Conservation (phyloP, 2,888 invertebrate genomes). For the Cheilosia scutellata region DNA sequence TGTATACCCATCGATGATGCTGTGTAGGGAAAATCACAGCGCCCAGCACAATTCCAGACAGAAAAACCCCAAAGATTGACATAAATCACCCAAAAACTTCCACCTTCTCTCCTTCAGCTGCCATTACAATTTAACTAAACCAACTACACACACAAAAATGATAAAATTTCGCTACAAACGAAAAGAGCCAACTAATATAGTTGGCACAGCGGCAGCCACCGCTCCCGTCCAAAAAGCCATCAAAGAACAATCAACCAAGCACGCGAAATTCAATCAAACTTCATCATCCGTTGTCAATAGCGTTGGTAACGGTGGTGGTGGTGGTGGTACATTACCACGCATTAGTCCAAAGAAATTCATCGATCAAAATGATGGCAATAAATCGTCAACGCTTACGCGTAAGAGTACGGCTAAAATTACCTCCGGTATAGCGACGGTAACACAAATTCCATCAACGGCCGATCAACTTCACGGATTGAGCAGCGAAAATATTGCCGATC, state of each 20-base stretch:
- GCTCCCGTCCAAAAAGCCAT: conserved; percentile 62
- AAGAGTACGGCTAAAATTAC: conserved; percentile 63
- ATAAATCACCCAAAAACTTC: not conserved
- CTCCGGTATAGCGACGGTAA: conserved; percentile 70
- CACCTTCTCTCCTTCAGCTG: conserved; percentile 4
- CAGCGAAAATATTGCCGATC: conserved; percentile 77
- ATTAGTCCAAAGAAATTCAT: conserved; percentile 81
- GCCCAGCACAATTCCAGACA: not conserved
- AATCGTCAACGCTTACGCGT: conserved; percentile 81
- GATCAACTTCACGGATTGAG: conserved; percentile 62
- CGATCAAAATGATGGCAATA: conserved; percentile 78
- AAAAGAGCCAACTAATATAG: conserved; percentile 85
- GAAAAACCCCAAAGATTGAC: not conserved
- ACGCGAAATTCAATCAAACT: conserved; percentile 46
- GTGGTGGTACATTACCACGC: conserved; percentile 81
- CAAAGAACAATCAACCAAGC: conserved; percentile 60
- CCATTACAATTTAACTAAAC: not conserved
- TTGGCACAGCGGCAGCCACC: conserved; percentile 74
- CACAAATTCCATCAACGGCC: conserved; percentile 70
- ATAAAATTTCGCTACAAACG: conserved; percentile 89
- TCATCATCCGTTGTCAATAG: conserved; percentile 72
- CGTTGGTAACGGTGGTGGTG: conserved; percentile 77
- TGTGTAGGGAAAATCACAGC: not conserved
- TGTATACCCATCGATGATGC: not conserved
- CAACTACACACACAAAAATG: conserved; percentile 83